phyloP scores from a whole-genome alignment of 2,797 vertebrate genomes.

The Phoeniculus purpureus region DNA sequence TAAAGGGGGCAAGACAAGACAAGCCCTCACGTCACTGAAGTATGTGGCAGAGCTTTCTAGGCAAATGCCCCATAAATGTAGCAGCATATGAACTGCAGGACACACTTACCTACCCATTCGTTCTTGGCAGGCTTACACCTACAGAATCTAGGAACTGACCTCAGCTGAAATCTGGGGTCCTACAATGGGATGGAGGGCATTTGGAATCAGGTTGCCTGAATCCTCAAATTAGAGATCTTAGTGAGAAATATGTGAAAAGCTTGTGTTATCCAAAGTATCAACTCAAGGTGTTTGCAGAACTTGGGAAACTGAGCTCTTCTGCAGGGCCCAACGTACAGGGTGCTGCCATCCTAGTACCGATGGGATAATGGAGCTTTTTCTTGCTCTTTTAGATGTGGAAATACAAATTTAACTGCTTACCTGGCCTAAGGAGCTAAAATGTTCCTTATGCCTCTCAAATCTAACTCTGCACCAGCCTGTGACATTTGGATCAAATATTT shows the following conservation, averaged over 20 bases:
- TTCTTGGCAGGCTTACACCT: background rate
- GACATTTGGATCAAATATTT: background rate
- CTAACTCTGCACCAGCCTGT: background rate
- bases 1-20: background rate
- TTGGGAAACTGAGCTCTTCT: background rate
- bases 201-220: background rate
- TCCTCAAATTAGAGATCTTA: background rate
- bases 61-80: background rate
- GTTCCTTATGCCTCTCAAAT: background rate
- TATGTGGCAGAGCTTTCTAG: background rate
- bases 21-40: slow-evolving; percentile 36
- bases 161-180: background rate
- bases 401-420: too few relatives aligned
- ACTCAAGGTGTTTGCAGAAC: background rate
- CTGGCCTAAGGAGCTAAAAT: background rate
- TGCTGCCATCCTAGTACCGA: background rate
- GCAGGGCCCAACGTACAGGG: background rate
- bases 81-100: background rate
- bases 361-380: background rate
- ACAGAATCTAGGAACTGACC: background rate
- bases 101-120: background rate
- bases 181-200: background rate
- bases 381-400: background rate
- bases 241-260: background rate
- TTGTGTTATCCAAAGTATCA: background rate